Percentiles rank a stretch among this genome's conserved stretches.
Evolutionary conservation across 2,797 vertebrate species (phyloP).

Genomic region (Triplophysa yarkandensis): DNA sequence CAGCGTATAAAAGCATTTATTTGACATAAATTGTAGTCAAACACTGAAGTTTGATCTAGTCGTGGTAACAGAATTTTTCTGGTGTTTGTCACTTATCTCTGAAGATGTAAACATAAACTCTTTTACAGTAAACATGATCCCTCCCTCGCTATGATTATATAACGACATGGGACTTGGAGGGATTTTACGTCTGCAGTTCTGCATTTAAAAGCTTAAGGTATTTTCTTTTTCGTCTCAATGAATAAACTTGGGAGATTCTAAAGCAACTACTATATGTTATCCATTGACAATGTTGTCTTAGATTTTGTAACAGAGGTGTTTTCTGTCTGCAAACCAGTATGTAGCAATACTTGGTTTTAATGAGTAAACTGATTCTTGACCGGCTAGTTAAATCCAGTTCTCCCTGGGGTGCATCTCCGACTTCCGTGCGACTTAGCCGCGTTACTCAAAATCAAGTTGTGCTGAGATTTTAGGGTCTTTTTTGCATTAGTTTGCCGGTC

Average conservation of each 20-base stretch:
- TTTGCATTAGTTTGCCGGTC: slow-evolving; percentile 8
- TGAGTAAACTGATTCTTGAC: slow-evolving; percentile 1
- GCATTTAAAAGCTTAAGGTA: neutral
- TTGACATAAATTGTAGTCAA: neutral
- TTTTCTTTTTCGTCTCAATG: neutral
- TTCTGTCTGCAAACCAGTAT: too few relatives aligned
- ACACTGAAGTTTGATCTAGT: neutral
- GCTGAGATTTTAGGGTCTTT: slow-evolving; percentile 22
- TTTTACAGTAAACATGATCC: slow-evolving; percentile 49
- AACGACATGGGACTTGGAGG: slow-evolving; percentile 21
- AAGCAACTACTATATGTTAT: too few relatives aligned
- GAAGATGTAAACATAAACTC: slow-evolving; percentile 51
- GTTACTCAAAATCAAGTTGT: slow-evolving; percentile 41
- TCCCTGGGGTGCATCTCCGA: slow-evolving; percentile 57
- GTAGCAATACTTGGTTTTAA: neutral
- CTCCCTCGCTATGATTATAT: slow-evolving; percentile 47
- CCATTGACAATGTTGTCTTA: too few relatives aligned
- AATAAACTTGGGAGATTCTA: neutral
- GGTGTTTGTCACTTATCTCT: slow-evolving; percentile 23
- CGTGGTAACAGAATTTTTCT: slow-evolving; percentile 10
- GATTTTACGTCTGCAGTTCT: slow-evolving; percentile 9
- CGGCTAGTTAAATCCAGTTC: slow-evolving; percentile 45
- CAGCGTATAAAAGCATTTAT: too few relatives aligned
- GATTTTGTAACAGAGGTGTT: too few relatives aligned
- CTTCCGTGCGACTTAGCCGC: slow-evolving; percentile 11